A percentile compares a stretch with the other conserved stretches of the same genome.
phyloP scores from a whole-genome alignment of 1,140 invertebrate species.

The Gryllus bimaculatus region DNA sequence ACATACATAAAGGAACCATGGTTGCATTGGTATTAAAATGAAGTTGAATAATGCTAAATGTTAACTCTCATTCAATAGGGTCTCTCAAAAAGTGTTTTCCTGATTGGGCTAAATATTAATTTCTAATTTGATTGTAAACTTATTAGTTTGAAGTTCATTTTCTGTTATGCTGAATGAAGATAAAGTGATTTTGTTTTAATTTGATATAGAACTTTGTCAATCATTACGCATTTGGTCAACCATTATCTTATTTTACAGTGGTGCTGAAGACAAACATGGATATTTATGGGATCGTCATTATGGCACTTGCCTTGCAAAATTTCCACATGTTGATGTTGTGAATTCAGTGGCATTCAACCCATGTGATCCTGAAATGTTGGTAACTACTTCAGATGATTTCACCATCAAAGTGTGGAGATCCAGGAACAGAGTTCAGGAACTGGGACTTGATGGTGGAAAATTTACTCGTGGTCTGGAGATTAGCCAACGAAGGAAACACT shows the following conservation, averaged over 20 bases:
- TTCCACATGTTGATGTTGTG: constrained; percentile 72
- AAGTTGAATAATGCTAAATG: too few relatives aligned
- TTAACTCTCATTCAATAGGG: too few relatives aligned
- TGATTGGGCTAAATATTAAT: too few relatives aligned
- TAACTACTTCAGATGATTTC: constrained; percentile 80
- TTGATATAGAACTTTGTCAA: too few relatives aligned
- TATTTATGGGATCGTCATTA: constrained; percentile 84
- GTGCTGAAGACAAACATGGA: constrained; percentile 76
- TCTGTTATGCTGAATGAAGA: neutral
- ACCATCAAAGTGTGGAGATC: constrained; percentile 30
- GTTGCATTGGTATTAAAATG: too few relatives aligned
- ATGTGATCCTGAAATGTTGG: constrained; percentile 67
- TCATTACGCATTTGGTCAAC: too few relatives aligned
- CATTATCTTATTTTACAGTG: constrained; percentile 43
- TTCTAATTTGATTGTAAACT: neutral
- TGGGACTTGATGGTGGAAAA: constrained; percentile 7
- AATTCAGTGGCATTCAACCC: constrained; percentile 85
- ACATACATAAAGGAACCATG: too few relatives aligned
- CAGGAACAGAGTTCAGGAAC: constrained; percentile 9
- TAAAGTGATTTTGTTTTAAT: neutral
- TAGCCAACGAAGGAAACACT: neutral
- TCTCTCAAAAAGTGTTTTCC: too few relatives aligned
- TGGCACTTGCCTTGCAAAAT: constrained; percentile 65
- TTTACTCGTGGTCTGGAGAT: constrained; percentile 11
- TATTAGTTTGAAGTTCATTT: neutral